These are phyloP conservation scores for Trichosurus vulpecula DNA, from an alignment of 2,797 vertebrate species.

Conservation along the genomic window DNA sequence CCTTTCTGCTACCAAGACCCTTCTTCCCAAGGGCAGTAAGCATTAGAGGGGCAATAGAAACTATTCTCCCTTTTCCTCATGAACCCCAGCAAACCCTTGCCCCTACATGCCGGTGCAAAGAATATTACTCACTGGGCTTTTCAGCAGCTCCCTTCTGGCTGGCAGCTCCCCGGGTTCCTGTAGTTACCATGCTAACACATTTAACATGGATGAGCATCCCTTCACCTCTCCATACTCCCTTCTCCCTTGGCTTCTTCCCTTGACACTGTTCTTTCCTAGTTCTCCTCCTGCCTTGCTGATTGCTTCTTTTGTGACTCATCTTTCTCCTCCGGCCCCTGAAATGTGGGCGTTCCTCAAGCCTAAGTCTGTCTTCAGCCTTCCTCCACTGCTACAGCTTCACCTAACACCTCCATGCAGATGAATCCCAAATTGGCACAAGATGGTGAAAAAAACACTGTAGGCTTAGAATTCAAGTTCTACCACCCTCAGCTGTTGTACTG, in stretches of 20 bases:
- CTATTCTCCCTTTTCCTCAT: background rate
- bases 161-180: background rate
- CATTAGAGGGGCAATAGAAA: background rate
- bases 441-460: background rate
- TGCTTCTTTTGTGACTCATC: conserved; percentile 2
- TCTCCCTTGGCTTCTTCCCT: background rate
- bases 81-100: background rate
- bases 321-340: background rate
- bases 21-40: background rate
- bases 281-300: background rate
- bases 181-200: background rate
- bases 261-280: background rate
- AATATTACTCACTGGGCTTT: background rate
- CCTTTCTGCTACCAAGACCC: background rate
- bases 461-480: background rate
- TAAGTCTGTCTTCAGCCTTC: background rate
- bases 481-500: background rate
- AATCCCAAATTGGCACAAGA: background rate
- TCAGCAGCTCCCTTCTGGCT: background rate
- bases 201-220: background rate
- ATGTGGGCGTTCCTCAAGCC: background rate
- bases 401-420: background rate
- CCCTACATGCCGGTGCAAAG: background rate
- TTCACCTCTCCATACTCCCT: background rate
- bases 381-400: background rate